Evolutionary conservation across 2,797 vertebrate genomes (phyloP).

Genomic region (Myoxocephalus aenaeus): DNA sequence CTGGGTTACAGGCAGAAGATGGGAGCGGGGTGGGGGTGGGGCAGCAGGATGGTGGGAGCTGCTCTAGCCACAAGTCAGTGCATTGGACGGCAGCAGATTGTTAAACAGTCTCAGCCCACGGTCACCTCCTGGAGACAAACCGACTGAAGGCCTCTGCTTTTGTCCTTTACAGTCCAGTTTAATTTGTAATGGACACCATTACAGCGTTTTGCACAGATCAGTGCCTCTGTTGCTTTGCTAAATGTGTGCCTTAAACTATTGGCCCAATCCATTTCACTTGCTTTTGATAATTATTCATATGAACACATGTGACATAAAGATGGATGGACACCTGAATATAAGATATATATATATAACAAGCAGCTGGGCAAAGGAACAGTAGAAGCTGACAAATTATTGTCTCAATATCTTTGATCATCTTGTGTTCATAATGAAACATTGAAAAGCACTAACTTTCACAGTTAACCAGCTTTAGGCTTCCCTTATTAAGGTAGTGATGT

Average conservation of each 20-base stretch:
- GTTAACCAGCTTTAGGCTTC: background rate
- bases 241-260: background rate
- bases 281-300: conserved; percentile 11
- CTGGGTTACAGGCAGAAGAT: conserved; percentile 45
- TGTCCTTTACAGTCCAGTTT: conserved; percentile 22
- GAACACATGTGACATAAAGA: background rate
- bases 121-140: conserved; percentile 52
- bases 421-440: background rate
- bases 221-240: background rate
- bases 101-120: conserved; percentile 47
- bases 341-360: background rate
- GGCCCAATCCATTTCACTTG: background rate
- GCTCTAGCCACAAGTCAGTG: conserved; percentile 72
- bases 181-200: conserved; percentile 24
- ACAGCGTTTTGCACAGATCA: conserved; percentile 25
- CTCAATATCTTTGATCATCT: background rate
- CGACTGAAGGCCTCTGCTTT: conserved; percentile 34
- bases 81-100: conserved; percentile 71
- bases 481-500: conserved; percentile 9
- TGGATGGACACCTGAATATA: background rate
- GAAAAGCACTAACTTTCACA: background rate
- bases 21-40: conserved; percentile 43
- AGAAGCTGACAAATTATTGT: background rate
- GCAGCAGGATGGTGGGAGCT: conserved; percentile 50
- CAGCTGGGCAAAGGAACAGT: background rate